phyloP scores from a whole-genome alignment of 2,113 vertebrate species.

The Cephalophus harveyi region DNA sequence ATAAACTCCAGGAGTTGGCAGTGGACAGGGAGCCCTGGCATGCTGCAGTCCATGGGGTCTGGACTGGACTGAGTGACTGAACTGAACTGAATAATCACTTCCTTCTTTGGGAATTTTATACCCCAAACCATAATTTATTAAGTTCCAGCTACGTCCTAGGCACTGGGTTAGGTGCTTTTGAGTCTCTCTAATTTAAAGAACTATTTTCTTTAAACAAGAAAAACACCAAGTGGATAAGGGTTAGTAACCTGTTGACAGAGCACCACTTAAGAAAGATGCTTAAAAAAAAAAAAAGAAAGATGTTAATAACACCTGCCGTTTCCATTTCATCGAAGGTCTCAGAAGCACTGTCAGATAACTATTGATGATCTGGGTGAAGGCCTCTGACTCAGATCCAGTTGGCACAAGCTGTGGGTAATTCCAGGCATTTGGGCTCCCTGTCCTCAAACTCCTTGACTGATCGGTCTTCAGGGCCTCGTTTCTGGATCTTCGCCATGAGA shows the following conservation, averaged over 20 bases:
- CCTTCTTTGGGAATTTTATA: neutral
- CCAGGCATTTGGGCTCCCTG: neutral
- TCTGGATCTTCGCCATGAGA: neutral
- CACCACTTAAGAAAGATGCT: neutral
- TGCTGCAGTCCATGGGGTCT: neutral
- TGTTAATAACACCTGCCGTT: neutral
- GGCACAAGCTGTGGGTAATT: conserved; percentile 37
- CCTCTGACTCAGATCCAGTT: conserved; percentile 16
- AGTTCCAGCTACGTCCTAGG: neutral
- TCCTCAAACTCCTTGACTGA: neutral
- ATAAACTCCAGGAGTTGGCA: neutral
- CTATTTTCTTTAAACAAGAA: neutral
- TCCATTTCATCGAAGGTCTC: conserved; percentile 1
- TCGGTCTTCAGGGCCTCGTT: neutral
- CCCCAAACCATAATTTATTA: neutral
- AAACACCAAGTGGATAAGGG: neutral
- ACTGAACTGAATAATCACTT: neutral
- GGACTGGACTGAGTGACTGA: neutral
- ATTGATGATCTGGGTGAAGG: conserved; percentile 39
- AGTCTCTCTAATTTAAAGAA: neutral
- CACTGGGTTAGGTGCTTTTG: neutral
- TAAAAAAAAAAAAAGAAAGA: neutral
- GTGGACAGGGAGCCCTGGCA: neutral
- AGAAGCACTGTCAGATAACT: neutral
- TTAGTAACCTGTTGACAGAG: neutral